phyloP scores from a whole-genome alignment of 2,113 vertebrate species.

The Eulacestoma nigropectus region DNA sequence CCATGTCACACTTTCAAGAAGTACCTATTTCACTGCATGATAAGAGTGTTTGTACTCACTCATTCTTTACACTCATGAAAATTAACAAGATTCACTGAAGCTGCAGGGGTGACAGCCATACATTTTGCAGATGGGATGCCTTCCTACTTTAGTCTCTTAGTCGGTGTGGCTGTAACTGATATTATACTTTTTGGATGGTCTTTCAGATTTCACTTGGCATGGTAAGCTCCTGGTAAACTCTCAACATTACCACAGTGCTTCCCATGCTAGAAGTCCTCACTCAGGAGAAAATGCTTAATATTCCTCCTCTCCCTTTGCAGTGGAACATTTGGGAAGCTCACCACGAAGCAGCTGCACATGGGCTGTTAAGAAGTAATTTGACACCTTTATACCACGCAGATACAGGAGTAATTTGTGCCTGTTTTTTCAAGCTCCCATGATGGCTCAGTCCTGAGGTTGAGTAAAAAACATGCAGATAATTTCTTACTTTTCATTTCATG shows the following conservation, averaged over 20 bases:
- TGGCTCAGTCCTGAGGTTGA: background rate
- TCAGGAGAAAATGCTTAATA: background rate
- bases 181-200: background rate
- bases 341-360: background rate
- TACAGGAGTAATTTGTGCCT: background rate
- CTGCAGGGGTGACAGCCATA: background rate
- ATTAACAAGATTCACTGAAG: background rate
- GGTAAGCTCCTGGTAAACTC: background rate
- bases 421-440: background rate
- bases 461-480: background rate
- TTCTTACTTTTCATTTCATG: background rate
- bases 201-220: background rate
- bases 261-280: background rate
- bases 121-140: background rate
- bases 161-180: fast-evolving
- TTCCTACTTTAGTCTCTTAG: background rate
- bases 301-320: background rate
- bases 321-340: background rate
- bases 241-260: background rate
- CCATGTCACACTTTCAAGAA: background rate
- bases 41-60: background rate
- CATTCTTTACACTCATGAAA: background rate
- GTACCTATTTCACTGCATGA: background rate
- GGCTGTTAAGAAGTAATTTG: background rate
- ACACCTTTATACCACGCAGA: fast-evolving